Percentiles rank a stretch among this genome's conserved stretches.
Conservation (phyloP, 2,797 vertebrate species). For the Harpagifer antarcticus region DNA sequence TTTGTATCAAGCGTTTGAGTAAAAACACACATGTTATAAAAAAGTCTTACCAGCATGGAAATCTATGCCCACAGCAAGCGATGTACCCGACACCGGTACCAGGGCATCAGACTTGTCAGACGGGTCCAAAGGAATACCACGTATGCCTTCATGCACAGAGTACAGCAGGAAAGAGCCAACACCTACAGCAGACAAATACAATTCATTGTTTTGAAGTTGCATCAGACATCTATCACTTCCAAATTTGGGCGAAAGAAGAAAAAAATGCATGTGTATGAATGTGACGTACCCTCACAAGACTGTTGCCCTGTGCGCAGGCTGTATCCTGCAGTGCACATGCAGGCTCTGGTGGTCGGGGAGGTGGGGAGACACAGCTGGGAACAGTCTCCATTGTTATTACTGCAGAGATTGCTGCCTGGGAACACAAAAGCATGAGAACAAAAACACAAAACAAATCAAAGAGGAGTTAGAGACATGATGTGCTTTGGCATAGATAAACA, state of each 20-base stretch:
- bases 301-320: slow-evolving; percentile 93
- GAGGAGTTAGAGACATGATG: slow-evolving; percentile 47
- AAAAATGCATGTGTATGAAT: background rate
- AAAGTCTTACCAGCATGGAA: slow-evolving; percentile 91
- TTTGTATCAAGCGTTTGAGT: background rate
- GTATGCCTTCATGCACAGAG: slow-evolving; percentile 96
- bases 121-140: slow-evolving; percentile 95
- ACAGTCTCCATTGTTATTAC: slow-evolving; percentile 93
- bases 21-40: background rate
- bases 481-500: slow-evolving; percentile 49
- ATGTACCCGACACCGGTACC: slow-evolving; percentile 95
- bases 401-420: slow-evolving; percentile 92
- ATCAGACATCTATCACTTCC: background rate
- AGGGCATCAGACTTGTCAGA: slow-evolving; percentile 95
- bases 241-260: slow-evolving; percentile 1
- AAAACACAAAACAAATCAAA: slow-evolving; percentile 66
- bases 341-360: slow-evolving; percentile 89
- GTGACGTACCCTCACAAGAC: slow-evolving; percentile 94
- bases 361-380: slow-evolving; percentile 98
- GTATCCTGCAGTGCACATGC: slow-evolving; percentile 97
- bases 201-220: background rate
- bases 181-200: slow-evolving; percentile 78
- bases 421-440: slow-evolving; percentile 59
- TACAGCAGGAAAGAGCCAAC: slow-evolving; percentile 97
- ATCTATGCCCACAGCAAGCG: slow-evolving; percentile 95